A percentile compares a stretch with the other conserved stretches of the same genome.
phyloP scores from a whole-genome alignment of 2,888 invertebrate genomes.

The Mactromeris polynyma region DNA sequence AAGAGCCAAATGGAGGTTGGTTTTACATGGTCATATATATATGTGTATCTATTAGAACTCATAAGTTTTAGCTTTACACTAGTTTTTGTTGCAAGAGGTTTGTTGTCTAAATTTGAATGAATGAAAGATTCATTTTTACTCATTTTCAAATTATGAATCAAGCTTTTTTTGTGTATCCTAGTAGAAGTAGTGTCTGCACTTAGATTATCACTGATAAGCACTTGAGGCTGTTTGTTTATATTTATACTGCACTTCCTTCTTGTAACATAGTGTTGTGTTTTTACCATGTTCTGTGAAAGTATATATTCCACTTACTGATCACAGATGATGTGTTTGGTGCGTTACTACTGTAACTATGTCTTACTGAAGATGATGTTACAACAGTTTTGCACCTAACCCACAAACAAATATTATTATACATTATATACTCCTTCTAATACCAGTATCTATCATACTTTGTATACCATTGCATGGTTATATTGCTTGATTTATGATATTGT shows the following conservation, averaged over 20 bases:
- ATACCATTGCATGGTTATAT: not conserved
- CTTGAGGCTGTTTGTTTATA: not conserved
- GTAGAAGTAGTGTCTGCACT: not conserved
- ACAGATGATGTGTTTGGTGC: no score
- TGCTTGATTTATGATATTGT: not conserved
- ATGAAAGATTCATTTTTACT: not conserved
- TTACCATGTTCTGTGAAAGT: not conserved
- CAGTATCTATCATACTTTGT: not conserved
- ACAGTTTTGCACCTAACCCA: no score
- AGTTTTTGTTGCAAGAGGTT: constrained; percentile 22
- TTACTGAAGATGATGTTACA: no score
- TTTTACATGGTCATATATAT: constrained; percentile 10
- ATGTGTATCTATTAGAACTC: constrained; percentile 14
- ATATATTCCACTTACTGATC: no score
- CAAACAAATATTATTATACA: not conserved
- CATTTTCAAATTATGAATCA: not conserved
- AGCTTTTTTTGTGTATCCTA: not conserved
- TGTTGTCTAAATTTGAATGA: not conserved
- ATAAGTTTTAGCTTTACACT: constrained; percentile 19
- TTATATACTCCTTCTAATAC: not conserved
- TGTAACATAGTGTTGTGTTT: constrained; percentile 3
- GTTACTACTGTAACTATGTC: no score
- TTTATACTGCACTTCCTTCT: not conserved
- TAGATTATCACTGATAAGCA: not conserved
- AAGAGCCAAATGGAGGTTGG: constrained; percentile 44